Evolutionary conservation across 1,140 invertebrate genomes (phyloP).

Genomic region (Cylas formicarius): DNA sequence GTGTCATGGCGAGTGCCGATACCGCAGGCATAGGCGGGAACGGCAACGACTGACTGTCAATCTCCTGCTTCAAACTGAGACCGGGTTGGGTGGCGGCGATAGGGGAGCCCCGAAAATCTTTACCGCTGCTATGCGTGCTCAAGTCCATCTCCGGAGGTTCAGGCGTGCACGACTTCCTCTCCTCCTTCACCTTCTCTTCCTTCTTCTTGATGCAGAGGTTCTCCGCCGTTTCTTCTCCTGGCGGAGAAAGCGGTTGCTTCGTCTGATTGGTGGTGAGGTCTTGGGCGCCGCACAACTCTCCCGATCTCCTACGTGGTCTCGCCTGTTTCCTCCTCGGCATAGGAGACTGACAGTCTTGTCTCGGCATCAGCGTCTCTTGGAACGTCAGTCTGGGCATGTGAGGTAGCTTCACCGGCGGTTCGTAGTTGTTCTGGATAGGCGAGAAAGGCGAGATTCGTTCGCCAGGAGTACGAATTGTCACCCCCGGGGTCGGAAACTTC

Average conservation of each 20-base stretch:
- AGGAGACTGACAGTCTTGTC: slow-evolving; percentile 55
- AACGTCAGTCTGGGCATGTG: slow-evolving; percentile 49
- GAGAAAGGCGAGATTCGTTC: slow-evolving; percentile 27
- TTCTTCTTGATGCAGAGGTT: slow-evolving; percentile 47
- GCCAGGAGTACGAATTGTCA: slow-evolving; percentile 23
- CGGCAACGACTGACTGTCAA: slow-evolving; percentile 50
- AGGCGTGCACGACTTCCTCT: slow-evolving; percentile 32
- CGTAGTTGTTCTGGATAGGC: slow-evolving; percentile 25
- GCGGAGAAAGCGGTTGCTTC: slow-evolving; percentile 21
- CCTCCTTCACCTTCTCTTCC: slow-evolving; percentile 25
- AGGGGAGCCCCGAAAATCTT: slow-evolving; percentile 44
- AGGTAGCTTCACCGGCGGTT: slow-evolving; percentile 40
- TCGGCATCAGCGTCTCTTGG: slow-evolving; percentile 35
- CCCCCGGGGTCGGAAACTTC: slow-evolving; percentile 31
- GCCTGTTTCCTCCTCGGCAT: slow-evolving; percentile 73
- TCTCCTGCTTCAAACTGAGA: slow-evolving; percentile 44
- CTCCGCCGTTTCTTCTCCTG: slow-evolving; percentile 40
- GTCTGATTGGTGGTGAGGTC: slow-evolving; percentile 42
- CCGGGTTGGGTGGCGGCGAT: slow-evolving; percentile 42
- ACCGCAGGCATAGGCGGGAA: slow-evolving; percentile 62
- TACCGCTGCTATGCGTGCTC: slow-evolving; percentile 35
- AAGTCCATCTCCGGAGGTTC: slow-evolving; percentile 46
- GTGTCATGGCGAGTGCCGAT: slow-evolving; percentile 65
- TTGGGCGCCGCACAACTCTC: slow-evolving; percentile 59
- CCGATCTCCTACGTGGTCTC: slow-evolving; percentile 68